A percentile compares a stretch with the other conserved stretches of the same genome.
These are phyloP conservation scores for Tonatia bakeri DNA, from an alignment of 2,113 vertebrate species.

Conservation along the genomic window DNA sequence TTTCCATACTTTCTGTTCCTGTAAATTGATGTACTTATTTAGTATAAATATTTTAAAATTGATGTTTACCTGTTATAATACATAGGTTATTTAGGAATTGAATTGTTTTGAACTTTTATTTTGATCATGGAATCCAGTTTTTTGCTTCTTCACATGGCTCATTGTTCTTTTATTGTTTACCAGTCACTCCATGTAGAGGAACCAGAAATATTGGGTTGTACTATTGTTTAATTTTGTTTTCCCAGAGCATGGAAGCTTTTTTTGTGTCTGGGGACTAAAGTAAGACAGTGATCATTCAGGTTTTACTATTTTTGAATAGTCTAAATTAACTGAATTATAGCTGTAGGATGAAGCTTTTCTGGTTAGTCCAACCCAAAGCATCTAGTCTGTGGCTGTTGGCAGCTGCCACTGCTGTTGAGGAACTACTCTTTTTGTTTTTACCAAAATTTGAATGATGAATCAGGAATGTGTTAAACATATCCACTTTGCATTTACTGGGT, in stretches of 20 bases:
- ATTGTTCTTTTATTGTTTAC: not conserved
- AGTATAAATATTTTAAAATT: not conserved
- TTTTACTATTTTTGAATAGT: not conserved
- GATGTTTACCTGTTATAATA: too few species aligned
- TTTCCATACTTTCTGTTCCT: not conserved
- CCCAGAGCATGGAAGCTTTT: not conserved
- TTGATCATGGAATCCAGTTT: not conserved
- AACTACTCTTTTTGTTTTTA: not conserved
- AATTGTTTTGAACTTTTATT: not conserved
- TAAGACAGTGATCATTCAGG: not conserved
- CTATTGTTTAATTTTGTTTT: not conserved
- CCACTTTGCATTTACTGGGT: not conserved
- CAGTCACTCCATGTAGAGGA: not conserved
- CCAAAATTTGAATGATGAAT: not conserved
- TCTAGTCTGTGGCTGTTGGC: not conserved
- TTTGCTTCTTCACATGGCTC: not conserved
- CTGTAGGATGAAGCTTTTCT: not conserved
- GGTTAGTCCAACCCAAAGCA: not conserved
- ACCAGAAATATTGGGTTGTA: not conserved
- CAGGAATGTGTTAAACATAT: not conserved
- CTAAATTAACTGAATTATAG: not conserved
- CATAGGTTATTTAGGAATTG: not conserved
- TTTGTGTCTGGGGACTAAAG: not conserved
- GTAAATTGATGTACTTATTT: not conserved
- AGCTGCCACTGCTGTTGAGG: not conserved